phyloP scores from a whole-genome alignment of 2,797 vertebrate genomes.

The Scleropages formosus region DNA sequence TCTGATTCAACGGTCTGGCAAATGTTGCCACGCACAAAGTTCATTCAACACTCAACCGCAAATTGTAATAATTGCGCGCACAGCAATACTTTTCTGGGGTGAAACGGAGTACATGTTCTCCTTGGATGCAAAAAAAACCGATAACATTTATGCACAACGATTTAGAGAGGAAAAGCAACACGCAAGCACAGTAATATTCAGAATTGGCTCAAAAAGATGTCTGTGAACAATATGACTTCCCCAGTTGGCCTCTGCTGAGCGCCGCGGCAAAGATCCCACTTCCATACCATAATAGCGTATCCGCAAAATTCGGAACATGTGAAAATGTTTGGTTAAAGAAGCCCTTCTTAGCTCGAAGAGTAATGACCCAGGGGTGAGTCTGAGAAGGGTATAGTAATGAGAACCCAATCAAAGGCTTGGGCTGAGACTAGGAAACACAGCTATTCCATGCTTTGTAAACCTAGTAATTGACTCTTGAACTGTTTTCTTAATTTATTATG shows the following conservation, averaged over 20 bases:
- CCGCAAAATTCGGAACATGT: slow-evolving; percentile 30
- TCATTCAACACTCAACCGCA: neutral
- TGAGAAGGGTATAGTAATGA: slow-evolving; percentile 26
- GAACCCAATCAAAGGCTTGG: slow-evolving; percentile 32
- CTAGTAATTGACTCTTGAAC: slow-evolving; percentile 41
- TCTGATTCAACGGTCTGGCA: neutral
- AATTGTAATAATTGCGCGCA: neutral
- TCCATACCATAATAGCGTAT: slow-evolving; percentile 16
- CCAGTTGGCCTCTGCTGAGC: slow-evolving; percentile 10
- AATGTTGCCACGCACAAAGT: neutral
- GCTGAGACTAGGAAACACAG: slow-evolving; percentile 28
- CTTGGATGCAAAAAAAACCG: neutral
- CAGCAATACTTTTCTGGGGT: neutral
- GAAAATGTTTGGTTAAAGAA: slow-evolving; percentile 26
- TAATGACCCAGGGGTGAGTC: slow-evolving; percentile 22
- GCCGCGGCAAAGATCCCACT: slow-evolving; percentile 14
- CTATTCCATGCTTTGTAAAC: slow-evolving; percentile 36
- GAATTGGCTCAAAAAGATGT: slow-evolving; percentile 16
- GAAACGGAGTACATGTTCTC: neutral
- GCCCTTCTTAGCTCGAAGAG: neutral
- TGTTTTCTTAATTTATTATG: slow-evolving; percentile 43
- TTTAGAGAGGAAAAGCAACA: neutral
- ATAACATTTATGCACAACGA: neutral
- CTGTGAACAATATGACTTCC: slow-evolving; percentile 21
- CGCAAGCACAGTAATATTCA: slow-evolving; percentile 25